Conservation (phyloP, 2,113 vertebrate species). For the Hippocampus comes region DNA sequence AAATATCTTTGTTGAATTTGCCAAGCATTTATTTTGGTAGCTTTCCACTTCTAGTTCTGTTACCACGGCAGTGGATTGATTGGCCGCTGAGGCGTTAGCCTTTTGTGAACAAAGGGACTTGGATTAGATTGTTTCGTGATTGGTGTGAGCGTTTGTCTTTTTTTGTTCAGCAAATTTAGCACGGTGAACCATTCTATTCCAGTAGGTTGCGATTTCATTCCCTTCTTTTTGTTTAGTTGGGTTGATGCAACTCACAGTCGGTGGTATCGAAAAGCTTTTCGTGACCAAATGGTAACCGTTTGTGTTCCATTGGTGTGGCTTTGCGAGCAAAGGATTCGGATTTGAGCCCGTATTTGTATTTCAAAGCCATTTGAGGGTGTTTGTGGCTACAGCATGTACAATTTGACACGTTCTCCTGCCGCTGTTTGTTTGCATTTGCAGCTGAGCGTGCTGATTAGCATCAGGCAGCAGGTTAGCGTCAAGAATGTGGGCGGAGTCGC, state of each 20-base stretch:
- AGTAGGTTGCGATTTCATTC: too few relatives aligned
- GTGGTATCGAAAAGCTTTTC: too few relatives aligned
- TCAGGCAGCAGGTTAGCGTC: slow-evolving; percentile 63
- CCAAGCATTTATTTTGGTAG: not conserved
- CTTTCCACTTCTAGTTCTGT: not conserved
- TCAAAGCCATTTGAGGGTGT: not conserved
- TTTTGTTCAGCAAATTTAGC: too few relatives aligned
- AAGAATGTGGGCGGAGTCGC: slow-evolving; percentile 50
- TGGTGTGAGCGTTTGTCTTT: not conserved
- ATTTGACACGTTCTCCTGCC: not conserved
- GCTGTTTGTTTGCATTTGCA: slow-evolving; percentile 25
- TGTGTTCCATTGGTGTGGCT: not conserved
- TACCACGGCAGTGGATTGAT: too few relatives aligned
- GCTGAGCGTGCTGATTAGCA: slow-evolving; percentile 62
- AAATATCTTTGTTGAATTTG: too few relatives aligned
- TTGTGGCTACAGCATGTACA: not conserved
- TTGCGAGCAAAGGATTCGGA: not conserved
- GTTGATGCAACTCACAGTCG: too few relatives aligned
- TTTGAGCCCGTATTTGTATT: not conserved
- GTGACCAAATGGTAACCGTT: not conserved
- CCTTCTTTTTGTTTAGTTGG: too few relatives aligned
- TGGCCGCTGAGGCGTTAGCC: too few relatives aligned
- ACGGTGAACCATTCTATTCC: too few relatives aligned
- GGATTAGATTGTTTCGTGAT: not conserved
- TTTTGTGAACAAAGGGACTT: not conserved